Evolutionary conservation across 2,113 vertebrate species (phyloP).

Genomic region (Percina caprodes): DNA sequence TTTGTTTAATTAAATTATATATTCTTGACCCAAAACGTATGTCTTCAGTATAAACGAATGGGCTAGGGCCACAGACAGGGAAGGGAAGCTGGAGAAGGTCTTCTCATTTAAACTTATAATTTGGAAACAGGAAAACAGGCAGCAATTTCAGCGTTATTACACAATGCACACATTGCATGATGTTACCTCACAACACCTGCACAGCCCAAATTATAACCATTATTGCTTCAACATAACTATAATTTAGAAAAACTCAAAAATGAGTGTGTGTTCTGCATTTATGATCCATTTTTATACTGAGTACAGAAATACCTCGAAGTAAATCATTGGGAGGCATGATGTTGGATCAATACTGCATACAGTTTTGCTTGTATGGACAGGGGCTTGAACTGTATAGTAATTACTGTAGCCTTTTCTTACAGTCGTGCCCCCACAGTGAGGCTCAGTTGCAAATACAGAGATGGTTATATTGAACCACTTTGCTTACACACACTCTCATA

Average conservation of each 20-base stretch:
- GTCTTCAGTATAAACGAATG: not conserved
- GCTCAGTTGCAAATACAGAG: conserved; percentile 61
- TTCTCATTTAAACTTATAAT: not conserved
- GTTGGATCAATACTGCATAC: conserved; percentile 54
- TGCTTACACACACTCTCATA: not conserved
- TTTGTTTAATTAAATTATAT: not conserved
- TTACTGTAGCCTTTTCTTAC: conserved; percentile 47
- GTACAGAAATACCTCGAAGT: conserved; percentile 34
- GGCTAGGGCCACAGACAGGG: not conserved
- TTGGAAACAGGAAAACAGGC: not conserved
- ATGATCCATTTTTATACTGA: conserved; percentile 12
- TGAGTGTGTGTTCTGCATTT: not conserved
- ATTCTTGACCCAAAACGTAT: not conserved
- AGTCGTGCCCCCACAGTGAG: conserved; percentile 19
- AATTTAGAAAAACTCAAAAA: too few relatives aligned
- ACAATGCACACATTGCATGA: not conserved
- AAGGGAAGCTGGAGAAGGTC: not conserved
- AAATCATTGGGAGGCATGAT: not conserved
- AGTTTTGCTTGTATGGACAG: conserved; percentile 46
- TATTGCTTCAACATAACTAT: not conserved
- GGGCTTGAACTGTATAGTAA: conserved; percentile 40
- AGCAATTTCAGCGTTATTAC: not conserved
- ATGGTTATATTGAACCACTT: conserved; percentile 44
- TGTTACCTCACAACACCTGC: not conserved
- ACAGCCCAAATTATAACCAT: not conserved